phyloP scores from a whole-genome alignment of 1,140 invertebrate genomes.

The Bemisia tabaci region DNA sequence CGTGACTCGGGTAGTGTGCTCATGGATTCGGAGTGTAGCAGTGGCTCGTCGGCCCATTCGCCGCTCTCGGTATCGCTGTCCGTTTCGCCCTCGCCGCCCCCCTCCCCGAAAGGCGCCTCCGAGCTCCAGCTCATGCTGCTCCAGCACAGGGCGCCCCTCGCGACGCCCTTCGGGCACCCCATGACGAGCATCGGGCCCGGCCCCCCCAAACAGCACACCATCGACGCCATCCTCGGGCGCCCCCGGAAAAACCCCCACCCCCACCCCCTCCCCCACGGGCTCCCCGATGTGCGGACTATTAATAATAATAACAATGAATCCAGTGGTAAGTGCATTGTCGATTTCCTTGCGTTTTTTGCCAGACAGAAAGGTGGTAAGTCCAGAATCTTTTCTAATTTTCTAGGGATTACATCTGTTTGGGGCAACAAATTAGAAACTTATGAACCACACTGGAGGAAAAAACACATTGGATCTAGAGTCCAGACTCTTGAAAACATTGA shows the following conservation, averaged over 20 bases:
- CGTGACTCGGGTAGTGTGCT: not conserved
- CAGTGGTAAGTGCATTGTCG: conserved; percentile 17
- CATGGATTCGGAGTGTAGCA: conserved; percentile 17
- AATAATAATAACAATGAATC: conserved; percentile 14
- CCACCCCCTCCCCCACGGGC: too few species aligned
- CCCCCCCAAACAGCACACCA: conserved; percentile 21
- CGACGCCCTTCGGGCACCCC: conserved; percentile 11
- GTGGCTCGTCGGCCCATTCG: conserved; percentile 10
- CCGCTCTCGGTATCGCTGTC: conserved; percentile 1
- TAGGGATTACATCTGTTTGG: too few species aligned
- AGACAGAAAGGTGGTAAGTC: too few species aligned
- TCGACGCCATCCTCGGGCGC: conserved; percentile 21
- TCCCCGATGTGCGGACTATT: not conserved
- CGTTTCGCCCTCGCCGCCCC: conserved; percentile 5
- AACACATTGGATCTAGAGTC: too few species aligned
- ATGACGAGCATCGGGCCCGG: conserved; percentile 5
- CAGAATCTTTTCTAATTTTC: too few species aligned
- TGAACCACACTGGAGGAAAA: too few species aligned
- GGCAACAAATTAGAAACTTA: too few species aligned
- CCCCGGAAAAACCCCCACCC: not conserved
- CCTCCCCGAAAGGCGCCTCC: conserved; percentile 8
- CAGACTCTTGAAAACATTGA: too few species aligned
- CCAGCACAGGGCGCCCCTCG: conserved; percentile 18
- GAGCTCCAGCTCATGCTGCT: conserved; percentile 18
- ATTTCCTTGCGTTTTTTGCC: too few species aligned